Percentiles rank a stretch among this genome's conserved stretches.
These are phyloP conservation scores for Taenioides sp. DNA, from an alignment of 2,797 vertebrate species.

Conservation along the genomic window DNA sequence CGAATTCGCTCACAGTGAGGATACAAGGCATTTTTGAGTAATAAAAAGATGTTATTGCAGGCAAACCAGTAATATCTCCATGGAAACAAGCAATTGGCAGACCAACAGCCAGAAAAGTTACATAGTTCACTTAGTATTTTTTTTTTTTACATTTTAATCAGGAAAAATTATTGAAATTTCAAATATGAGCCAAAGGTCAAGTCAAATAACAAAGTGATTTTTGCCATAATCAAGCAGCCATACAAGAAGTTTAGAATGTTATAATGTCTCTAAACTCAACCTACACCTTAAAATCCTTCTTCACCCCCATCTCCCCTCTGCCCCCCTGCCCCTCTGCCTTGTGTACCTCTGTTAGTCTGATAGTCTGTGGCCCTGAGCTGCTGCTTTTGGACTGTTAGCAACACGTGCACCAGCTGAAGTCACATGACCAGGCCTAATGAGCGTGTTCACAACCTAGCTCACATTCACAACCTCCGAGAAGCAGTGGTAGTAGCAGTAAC, in stretches of 20 bases:
- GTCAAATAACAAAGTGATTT: no score
- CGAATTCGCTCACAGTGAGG: no score
- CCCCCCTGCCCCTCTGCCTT: constrained; percentile 20
- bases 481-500: background rate
- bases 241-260: background rate
- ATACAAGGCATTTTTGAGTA: no score
- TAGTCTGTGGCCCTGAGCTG: constrained; percentile 46
- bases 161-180: no score
- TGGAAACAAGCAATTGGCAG: no score
- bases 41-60: no score
- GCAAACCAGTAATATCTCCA: no score
- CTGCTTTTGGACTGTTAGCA: constrained; percentile 51
- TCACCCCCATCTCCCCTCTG: constrained; percentile 19
- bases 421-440: constrained; percentile 49
- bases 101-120: no score
- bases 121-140: no score
- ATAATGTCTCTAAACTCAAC: background rate
- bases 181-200: no score
- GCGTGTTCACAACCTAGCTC: constrained; percentile 12
- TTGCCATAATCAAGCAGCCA: no score
- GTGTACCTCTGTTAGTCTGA: constrained; percentile 50
- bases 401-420: constrained; percentile 51
- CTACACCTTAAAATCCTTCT: constrained; percentile 4
- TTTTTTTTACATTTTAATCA: no score
- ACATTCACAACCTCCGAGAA: constrained; percentile 22